Conservation (phyloP, 2,888 invertebrate genomes). For the Barypeithes pellucidus region DNA sequence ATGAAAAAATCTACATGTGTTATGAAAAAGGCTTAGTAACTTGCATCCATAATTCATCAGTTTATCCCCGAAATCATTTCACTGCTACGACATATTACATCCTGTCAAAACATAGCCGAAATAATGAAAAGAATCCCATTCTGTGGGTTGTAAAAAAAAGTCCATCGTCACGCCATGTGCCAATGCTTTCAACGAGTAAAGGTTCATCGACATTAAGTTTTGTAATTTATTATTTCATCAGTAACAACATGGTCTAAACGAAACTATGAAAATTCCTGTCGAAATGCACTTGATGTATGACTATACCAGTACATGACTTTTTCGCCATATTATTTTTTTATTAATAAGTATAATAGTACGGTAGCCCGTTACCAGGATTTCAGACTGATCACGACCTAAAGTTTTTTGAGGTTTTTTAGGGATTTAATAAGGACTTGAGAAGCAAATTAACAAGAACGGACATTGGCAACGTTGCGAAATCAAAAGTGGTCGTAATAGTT, state of each 20-base stretch:
- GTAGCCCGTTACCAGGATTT: too few relatives aligned
- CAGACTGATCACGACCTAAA: too few relatives aligned
- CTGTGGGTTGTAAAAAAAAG: conserved; percentile 43
- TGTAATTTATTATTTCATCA: conserved; percentile 39
- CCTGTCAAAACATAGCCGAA: conserved; percentile 24
- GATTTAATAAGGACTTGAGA: too few relatives aligned
- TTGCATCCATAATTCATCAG: conserved; percentile 1
- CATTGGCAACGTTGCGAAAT: too few relatives aligned
- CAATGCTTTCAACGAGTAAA: conserved; percentile 39
- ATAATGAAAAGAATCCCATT: conserved; percentile 40
- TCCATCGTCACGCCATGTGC: conserved; percentile 48
- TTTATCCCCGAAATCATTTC: background rate
- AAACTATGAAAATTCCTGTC: background rate
- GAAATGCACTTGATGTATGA: conserved; percentile 8
- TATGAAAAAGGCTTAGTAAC: too few relatives aligned
- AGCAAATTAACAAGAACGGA: too few relatives aligned
- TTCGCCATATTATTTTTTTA: too few relatives aligned
- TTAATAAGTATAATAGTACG: too few relatives aligned
- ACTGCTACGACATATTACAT: conserved; percentile 1
- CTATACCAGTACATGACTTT: too few relatives aligned
- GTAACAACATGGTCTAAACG: conserved; percentile 8
- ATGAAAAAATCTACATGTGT: too few relatives aligned
- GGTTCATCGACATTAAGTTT: conserved; percentile 45
- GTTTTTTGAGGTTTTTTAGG: too few relatives aligned
- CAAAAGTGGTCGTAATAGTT: too few relatives aligned